Conservation (phyloP, 2,888 invertebrate species). For the Microplitis deprimator region DNA sequence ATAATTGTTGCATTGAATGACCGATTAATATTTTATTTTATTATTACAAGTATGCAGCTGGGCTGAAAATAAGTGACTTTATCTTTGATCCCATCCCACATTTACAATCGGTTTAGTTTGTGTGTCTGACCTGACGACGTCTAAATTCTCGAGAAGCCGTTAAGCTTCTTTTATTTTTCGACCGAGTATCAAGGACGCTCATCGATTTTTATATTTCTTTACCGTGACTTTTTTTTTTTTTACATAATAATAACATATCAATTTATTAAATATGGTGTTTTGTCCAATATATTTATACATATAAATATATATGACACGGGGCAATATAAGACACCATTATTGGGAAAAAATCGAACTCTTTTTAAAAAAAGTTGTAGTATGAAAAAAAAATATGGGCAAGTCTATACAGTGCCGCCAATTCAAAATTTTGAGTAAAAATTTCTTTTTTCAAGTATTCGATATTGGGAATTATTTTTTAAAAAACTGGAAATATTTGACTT, state of each 20-base stretch:
- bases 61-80: slow-evolving; percentile 47
- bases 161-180: slow-evolving; percentile 38
- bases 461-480: too few species aligned
- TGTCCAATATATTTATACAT: background rate
- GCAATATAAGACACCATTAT: too few species aligned
- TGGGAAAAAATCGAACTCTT: too few species aligned
- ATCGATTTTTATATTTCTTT: slow-evolving; percentile 5
- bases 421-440: too few species aligned
- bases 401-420: too few species aligned
- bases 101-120: slow-evolving; percentile 42
- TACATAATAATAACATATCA: background rate
- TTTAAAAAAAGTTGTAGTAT: too few species aligned
- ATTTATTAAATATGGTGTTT: background rate
- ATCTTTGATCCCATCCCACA: slow-evolving; percentile 47
- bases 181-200: slow-evolving; percentile 38
- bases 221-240: background rate
- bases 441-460: too few species aligned
- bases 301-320: background rate
- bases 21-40: slow-evolving; percentile 11
- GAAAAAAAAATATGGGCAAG: too few species aligned
- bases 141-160: slow-evolving; percentile 42
- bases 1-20: slow-evolving; percentile 11
- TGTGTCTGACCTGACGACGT: slow-evolving; percentile 24
- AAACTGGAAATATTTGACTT: too few species aligned
- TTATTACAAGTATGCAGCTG: slow-evolving; percentile 9